A percentile compares a stretch with the other conserved stretches of the same genome.
These are phyloP conservation scores for Dynastes hyllus DNA, from an alignment of 2,888 invertebrate genomes.

Conservation along the genomic window DNA sequence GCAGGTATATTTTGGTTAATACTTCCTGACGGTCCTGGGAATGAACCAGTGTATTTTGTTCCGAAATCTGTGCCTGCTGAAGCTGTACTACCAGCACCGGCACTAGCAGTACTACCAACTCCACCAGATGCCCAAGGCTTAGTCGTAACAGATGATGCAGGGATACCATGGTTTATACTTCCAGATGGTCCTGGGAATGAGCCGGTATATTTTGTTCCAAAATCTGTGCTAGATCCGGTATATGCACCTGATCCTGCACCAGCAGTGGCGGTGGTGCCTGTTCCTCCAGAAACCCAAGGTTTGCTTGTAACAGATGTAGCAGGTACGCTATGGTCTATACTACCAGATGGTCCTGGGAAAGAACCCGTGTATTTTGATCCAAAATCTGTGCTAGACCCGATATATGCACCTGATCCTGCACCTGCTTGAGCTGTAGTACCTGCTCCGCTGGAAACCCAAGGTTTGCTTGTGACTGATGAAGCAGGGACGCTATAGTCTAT, in stretches of 20 bases:
- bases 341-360: constrained; percentile 54
- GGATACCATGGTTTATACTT: constrained; percentile 53
- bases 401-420: constrained; percentile 5
- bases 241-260: constrained; percentile 11
- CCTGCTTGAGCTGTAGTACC: background rate
- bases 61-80: constrained; percentile 13
- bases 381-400: background rate
- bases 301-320: constrained; percentile 18
- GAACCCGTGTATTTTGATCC: constrained; percentile 52
- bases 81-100: background rate
- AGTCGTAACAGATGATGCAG: constrained; percentile 21
- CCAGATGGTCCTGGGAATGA: constrained; percentile 54
- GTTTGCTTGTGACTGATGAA: background rate
- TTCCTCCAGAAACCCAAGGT: background rate
- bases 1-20: constrained; percentile 34
- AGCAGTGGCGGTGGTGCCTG: background rate
- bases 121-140: too few relatives aligned
- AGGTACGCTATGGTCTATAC: constrained; percentile 54
- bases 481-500: constrained; percentile 54
- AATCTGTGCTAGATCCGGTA: background rate
- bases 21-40: constrained; percentile 54
- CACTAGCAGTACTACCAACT: background rate
- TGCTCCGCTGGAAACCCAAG: background rate
- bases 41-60: constrained; percentile 53
- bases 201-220: constrained; percentile 51